phyloP scores from a whole-genome alignment of 92 coral and sea anemone genomes.

The Micromussa lordhowensis region DNA sequence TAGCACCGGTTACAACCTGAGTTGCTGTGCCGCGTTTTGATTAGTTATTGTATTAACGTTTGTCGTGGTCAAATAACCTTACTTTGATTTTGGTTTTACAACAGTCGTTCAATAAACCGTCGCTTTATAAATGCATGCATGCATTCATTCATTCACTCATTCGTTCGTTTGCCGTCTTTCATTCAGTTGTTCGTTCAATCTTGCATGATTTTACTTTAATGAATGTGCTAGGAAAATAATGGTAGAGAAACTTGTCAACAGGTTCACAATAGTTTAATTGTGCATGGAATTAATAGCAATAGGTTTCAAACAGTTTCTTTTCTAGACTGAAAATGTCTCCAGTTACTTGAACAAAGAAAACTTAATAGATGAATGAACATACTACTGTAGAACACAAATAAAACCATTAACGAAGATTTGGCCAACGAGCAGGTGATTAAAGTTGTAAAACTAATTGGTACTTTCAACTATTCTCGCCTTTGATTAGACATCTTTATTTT shows the following conservation, averaged over 20 bases:
- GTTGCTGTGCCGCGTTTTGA: background rate
- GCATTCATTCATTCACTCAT: background rate
- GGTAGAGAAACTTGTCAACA: background rate
- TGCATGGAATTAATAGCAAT: background rate
- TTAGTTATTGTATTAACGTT: background rate
- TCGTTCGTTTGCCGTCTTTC: too few relatives aligned
- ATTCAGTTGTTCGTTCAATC: too few relatives aligned
- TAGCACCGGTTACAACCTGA: background rate
- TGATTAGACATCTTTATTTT: background rate
- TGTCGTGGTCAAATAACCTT: background rate
- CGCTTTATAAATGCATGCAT: background rate
- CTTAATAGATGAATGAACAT: background rate
- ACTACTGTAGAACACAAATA: background rate
- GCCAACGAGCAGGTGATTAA: conserved; percentile 13
- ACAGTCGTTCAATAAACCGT: background rate
- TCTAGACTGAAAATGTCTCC: background rate
- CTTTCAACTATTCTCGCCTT: background rate
- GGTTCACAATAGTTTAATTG: background rate
- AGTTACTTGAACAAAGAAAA: background rate
- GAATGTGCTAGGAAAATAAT: background rate
- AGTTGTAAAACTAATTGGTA: background rate
- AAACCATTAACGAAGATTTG: background rate
- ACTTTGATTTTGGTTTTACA: background rate
- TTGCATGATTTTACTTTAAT: background rate
- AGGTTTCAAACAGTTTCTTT: background rate